phyloP scores from a whole-genome alignment of 2,113 vertebrate species.

The Chascanopsetta lugubris region DNA sequence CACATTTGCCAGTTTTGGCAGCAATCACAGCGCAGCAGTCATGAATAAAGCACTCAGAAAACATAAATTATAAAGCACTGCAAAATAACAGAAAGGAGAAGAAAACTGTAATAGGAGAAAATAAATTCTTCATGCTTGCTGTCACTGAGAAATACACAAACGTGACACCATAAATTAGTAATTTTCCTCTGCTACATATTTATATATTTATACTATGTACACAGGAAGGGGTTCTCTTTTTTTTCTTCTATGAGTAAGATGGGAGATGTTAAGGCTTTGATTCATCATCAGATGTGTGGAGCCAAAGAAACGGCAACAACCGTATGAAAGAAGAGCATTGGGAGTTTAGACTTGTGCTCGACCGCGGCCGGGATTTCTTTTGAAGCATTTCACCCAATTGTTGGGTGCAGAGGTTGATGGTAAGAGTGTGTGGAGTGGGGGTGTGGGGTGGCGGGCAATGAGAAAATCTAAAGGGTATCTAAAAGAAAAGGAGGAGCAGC shows the following conservation, averaged over 20 bases:
- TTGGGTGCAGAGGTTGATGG: slow-evolving; percentile 33
- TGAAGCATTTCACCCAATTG: slow-evolving; percentile 67
- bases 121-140: slow-evolving; percentile 81
- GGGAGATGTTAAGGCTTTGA: slow-evolving; percentile 80
- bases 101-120: slow-evolving; percentile 64
- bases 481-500: slow-evolving; percentile 32
- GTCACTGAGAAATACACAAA: slow-evolving; percentile 76
- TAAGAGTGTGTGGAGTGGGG: neutral
- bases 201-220: slow-evolving; percentile 86
- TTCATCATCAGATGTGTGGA: slow-evolving; percentile 62
- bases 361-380: slow-evolving; percentile 37
- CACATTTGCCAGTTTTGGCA: slow-evolving; percentile 76
- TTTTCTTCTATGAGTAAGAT: slow-evolving; percentile 41
- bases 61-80: slow-evolving; percentile 78
- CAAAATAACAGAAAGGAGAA: slow-evolving; percentile 72
- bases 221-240: slow-evolving; percentile 49
- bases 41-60: slow-evolving; percentile 78
- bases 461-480: slow-evolving; percentile 40
- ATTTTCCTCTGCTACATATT: slow-evolving; percentile 79
- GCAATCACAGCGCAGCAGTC: slow-evolving; percentile 74
- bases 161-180: slow-evolving; percentile 82
- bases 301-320: slow-evolving; percentile 30
- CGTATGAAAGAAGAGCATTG: slow-evolving; percentile 5
- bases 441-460: slow-evolving; percentile 22
- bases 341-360: slow-evolving; percentile 55